Conservation (phyloP, 1,140 invertebrate species). For the Pantala flavescens region DNA sequence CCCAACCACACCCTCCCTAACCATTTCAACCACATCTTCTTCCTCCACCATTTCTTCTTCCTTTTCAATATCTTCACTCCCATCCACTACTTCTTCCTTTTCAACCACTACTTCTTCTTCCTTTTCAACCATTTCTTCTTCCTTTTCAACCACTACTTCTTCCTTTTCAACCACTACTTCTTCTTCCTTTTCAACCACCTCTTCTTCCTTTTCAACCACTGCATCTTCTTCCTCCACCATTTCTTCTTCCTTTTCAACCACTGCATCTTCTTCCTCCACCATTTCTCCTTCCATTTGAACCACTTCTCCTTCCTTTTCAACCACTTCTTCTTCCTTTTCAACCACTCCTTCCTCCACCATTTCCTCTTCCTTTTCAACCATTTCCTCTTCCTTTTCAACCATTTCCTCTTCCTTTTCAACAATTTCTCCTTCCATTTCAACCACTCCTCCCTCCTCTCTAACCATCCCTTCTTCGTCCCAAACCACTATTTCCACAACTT, state of each 20-base stretch:
- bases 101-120: constrained; percentile 20
- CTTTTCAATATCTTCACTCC: neutral
- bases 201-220: no score
- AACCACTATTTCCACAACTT: no score
- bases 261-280: no score
- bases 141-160: no score
- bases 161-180: no score
- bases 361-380: neutral
- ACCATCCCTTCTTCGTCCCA: no score
- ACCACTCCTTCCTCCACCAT: neutral
- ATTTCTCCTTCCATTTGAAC: neutral
- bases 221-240: neutral
- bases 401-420: no score
- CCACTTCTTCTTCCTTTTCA: neutral
- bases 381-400: neutral
- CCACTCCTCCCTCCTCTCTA: no score
- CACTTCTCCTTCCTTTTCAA: neutral
- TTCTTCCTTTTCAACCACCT: no score
- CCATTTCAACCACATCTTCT: neutral
- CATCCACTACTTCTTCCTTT: neutral
- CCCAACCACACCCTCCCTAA: neutral
- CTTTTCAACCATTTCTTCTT: no score
- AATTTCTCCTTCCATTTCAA: no score
- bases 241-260: neutral
- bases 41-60: neutral